These are phyloP conservation scores for Menidia menidia DNA, from an alignment of 2,797 vertebrate genomes.

Conservation along the genomic window DNA sequence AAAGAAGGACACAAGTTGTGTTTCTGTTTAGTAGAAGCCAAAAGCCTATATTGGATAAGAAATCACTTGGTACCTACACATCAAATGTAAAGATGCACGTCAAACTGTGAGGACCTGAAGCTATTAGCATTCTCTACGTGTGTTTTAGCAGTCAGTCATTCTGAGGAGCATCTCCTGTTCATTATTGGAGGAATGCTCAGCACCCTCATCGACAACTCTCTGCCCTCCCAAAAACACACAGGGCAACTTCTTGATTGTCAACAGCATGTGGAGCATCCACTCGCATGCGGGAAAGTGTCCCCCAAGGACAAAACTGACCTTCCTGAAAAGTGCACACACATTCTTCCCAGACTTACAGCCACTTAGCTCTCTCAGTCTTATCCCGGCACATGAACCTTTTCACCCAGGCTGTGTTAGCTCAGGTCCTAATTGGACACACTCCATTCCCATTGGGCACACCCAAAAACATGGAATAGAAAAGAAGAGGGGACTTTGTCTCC, in stretches of 20 bases:
- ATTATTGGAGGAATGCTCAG: constrained; percentile 3
- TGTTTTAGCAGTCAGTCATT: constrained; percentile 21
- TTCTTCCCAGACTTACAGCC: background rate
- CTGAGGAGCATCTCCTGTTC: constrained; percentile 20
- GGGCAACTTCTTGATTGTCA: constrained; percentile 43
- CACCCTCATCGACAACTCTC: constrained; percentile 29
- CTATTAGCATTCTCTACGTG: background rate
- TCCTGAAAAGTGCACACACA: constrained; percentile 12
- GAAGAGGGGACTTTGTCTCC: background rate
- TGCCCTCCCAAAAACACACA: constrained; percentile 36
- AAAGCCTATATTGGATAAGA: too few species aligned
- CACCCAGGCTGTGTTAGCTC: constrained; percentile 10
- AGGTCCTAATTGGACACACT: constrained; percentile 1
- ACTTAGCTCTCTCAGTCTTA: constrained; percentile 31
- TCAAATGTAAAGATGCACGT: too few species aligned
- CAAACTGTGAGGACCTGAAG: background rate
- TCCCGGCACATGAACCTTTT: constrained; percentile 20
- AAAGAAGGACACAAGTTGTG: constrained; percentile 2
- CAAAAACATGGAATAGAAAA: background rate
- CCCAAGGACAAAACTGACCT: constrained; percentile 53
- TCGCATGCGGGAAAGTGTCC: constrained; percentile 33
- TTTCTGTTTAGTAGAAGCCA: background rate
- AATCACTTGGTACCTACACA: too few species aligned
- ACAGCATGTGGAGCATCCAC: constrained; percentile 42
- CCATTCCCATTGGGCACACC: constrained; percentile 6